phyloP scores from a whole-genome alignment of 2,888 invertebrate species.

The Oscheius sp. region DNA sequence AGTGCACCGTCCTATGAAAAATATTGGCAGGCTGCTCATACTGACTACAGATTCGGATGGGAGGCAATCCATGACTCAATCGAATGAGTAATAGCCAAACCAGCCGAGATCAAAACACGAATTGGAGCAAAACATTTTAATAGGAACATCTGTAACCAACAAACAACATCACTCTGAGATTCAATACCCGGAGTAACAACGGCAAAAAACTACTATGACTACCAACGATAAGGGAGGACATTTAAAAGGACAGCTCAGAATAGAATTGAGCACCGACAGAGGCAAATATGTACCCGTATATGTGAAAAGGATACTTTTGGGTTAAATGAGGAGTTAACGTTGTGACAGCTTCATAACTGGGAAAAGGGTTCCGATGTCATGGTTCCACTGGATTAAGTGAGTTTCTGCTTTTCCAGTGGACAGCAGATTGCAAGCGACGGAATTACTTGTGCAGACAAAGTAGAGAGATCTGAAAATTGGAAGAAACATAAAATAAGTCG shows the following conservation, averaged over 20 bases:
- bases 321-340: constrained; percentile 18
- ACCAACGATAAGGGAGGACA: background rate
- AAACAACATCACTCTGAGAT: constrained; percentile 17
- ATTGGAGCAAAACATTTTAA: background rate
- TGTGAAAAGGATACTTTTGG: constrained; percentile 7
- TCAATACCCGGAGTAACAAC: constrained; percentile 9
- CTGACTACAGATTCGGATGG: no score
- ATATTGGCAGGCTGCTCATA: no score
- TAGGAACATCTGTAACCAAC: constrained; percentile 12
- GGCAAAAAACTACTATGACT: constrained; percentile 15
- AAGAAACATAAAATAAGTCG: background rate
- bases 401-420: constrained; percentile 18
- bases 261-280: constrained; percentile 18
- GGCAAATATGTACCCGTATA: constrained; percentile 23
- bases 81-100: background rate
- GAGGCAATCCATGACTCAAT: no score
- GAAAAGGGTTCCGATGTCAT: constrained; percentile 17
- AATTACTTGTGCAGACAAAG: constrained; percentile 35
- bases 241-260: constrained; percentile 4
- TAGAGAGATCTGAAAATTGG: constrained; percentile 18
- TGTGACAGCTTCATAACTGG: constrained; percentile 23
- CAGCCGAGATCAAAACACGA: background rate
- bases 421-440: constrained; percentile 32
- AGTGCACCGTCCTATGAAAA: no score
- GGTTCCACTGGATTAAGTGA: constrained; percentile 12